Percentiles rank a stretch among this genome's conserved stretches.
Conservation (phyloP, 2,888 invertebrate species). For the Rhamnusium bicolor region DNA sequence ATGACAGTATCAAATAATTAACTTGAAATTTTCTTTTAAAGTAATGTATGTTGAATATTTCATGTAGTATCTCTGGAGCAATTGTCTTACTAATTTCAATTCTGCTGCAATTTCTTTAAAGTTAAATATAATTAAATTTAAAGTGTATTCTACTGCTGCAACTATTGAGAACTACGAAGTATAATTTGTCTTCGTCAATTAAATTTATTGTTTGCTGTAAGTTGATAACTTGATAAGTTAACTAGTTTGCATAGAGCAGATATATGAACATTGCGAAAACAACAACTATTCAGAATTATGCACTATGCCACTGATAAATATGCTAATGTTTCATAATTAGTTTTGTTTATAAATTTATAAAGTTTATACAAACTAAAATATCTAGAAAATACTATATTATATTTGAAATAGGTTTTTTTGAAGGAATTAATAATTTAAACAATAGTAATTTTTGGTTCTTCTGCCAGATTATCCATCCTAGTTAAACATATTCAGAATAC, state of each 20-base stretch:
- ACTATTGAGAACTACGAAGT: background rate
- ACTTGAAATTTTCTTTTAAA: too few species aligned
- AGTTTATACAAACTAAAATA: too few species aligned
- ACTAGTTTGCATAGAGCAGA: background rate
- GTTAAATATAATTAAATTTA: background rate
- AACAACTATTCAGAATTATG: background rate
- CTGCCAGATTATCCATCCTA: too few species aligned
- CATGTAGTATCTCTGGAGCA: background rate
- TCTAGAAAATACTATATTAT: too few species aligned
- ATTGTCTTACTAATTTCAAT: background rate
- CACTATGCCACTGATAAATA: background rate
- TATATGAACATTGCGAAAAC: background rate
- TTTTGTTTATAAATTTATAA: background rate
- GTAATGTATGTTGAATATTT: too few species aligned
- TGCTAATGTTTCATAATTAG: background rate
- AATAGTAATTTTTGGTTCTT: too few species aligned
- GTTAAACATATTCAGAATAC: too few species aligned
- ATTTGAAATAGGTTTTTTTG: too few species aligned
- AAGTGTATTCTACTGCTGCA: background rate
- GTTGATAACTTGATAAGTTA: background rate
- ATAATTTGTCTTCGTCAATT: background rate
- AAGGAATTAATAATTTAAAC: too few species aligned
- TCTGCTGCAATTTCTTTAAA: background rate
- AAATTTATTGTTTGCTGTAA: background rate
- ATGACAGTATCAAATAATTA: too few species aligned